Evolutionary conservation across 30 jellyfish, hydroid and myxozoan genomes (phyloP).

Genomic region (Mastigias papua): DNA sequence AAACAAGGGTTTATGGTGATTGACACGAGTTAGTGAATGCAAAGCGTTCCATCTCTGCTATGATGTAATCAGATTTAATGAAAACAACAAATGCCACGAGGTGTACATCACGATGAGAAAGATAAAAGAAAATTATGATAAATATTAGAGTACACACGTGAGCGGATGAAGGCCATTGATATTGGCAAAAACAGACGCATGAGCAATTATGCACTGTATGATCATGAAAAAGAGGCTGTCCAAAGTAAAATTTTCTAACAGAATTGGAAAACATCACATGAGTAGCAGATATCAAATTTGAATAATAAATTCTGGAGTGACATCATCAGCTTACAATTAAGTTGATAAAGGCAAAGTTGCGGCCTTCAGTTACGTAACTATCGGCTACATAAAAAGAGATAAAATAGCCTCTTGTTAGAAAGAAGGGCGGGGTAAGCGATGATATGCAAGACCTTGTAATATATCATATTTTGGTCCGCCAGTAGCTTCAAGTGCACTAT

Average conservation of each 20-base stretch:
- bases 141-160: neutral
- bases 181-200: too few species aligned
- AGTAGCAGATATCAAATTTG: neutral
- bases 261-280: slow-evolving; percentile 16
- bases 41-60: neutral
- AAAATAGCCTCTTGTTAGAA: neutral
- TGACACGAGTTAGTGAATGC: neutral
- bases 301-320: neutral
- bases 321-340: neutral
- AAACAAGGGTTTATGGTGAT: neutral
- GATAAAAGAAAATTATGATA: neutral
- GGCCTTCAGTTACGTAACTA: neutral
- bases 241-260: neutral
- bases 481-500: neutral
- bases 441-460: neutral
- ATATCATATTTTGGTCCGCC: too few species aligned
- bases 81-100: neutral
- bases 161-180: neutral
- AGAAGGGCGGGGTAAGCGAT: neutral
- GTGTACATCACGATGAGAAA: neutral
- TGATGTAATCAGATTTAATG: neutral
- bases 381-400: neutral
- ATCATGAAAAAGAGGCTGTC: neutral
- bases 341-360: neutral
- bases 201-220: neutral